Percentiles rank a stretch among this genome's conserved stretches.
Evolutionary conservation across 2,888 invertebrate species (phyloP).

Genomic region (Meteorus cinctellus): DNA sequence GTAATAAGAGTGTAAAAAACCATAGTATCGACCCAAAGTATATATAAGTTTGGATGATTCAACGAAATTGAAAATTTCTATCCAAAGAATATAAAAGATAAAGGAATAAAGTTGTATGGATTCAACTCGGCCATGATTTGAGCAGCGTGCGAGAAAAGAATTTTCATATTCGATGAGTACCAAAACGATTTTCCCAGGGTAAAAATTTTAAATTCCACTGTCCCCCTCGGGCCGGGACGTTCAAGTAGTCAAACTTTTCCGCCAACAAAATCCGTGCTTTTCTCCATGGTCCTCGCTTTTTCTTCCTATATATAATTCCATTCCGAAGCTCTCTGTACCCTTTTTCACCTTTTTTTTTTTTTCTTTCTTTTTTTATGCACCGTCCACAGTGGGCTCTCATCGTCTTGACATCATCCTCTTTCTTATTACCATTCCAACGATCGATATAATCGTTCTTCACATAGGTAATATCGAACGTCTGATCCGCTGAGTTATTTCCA

Average conservation of each 20-base stretch:
- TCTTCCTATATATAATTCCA: neutral
- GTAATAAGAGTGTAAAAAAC: conserved; percentile 22
- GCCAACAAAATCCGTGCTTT: conserved; percentile 39
- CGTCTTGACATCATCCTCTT: conserved; percentile 28
- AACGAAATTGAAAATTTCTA: conserved; percentile 33
- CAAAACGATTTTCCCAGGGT: conserved; percentile 28
- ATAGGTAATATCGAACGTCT: conserved; percentile 55
- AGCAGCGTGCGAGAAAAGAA: conserved; percentile 37
- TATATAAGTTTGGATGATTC: conserved; percentile 19
- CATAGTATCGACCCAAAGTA: neutral
- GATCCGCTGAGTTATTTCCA: conserved; percentile 59
- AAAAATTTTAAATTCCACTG: conserved; percentile 46
- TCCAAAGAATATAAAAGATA: conserved; percentile 19
- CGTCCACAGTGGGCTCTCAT: conserved; percentile 25
- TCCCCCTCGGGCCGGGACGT: neutral
- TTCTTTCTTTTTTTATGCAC: neutral
- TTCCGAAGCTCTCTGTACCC: neutral
- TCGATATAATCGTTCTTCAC: conserved; percentile 56
- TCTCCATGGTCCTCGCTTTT: neutral
- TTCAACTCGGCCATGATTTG: conserved; percentile 46
- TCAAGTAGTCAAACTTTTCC: conserved; percentile 41
- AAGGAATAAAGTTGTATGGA: neutral
- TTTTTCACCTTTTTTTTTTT: neutral
- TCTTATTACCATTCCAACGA: conserved; percentile 35
- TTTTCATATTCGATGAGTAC: conserved; percentile 51